Evolutionary conservation across 2,888 invertebrate species (phyloP).

Genomic region (Eristalis pertinax): DNA sequence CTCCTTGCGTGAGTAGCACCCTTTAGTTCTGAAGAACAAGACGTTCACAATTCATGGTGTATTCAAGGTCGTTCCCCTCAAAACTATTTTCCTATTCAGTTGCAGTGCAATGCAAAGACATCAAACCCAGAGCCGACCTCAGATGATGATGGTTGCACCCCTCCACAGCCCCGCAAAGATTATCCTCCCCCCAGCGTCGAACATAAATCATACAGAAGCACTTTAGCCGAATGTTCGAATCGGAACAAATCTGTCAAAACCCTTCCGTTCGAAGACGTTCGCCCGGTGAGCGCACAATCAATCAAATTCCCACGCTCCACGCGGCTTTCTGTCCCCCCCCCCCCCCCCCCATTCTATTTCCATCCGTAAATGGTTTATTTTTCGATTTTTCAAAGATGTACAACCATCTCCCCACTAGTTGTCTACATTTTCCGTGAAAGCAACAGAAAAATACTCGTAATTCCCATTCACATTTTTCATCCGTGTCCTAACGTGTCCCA

Average conservation of each 20-base stretch:
- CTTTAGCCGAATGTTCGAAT: not conserved
- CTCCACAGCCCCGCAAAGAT: too few relatives aligned
- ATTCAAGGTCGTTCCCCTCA: too few relatives aligned
- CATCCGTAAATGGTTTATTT: conserved; percentile 19
- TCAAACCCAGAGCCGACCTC: too few relatives aligned
- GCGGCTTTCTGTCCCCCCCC: not conserved
- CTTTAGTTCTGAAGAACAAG: too few relatives aligned
- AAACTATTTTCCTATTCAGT: too few relatives aligned
- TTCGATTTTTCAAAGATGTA: conserved; percentile 18
- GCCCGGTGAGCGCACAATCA: conserved; percentile 40
- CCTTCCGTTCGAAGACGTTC: not conserved
- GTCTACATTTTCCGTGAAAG: not conserved
- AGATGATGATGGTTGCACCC: too few relatives aligned
- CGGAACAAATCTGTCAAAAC: conserved; percentile 8
- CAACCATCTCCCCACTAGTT: not conserved
- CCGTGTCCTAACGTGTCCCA: not conserved
- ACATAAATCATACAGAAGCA: not conserved
- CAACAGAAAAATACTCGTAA: not conserved
- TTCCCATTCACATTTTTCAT: not conserved
- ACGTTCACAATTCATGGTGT: too few relatives aligned
- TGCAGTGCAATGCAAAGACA: too few relatives aligned
- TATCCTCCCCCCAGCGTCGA: not conserved
- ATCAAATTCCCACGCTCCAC: conserved; percentile 41
- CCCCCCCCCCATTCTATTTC: not conserved
- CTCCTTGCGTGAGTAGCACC: too few relatives aligned